Evolutionary conservation across 2,797 vertebrate species (phyloP).

Genomic region (Sphaeramia orbicularis): DNA sequence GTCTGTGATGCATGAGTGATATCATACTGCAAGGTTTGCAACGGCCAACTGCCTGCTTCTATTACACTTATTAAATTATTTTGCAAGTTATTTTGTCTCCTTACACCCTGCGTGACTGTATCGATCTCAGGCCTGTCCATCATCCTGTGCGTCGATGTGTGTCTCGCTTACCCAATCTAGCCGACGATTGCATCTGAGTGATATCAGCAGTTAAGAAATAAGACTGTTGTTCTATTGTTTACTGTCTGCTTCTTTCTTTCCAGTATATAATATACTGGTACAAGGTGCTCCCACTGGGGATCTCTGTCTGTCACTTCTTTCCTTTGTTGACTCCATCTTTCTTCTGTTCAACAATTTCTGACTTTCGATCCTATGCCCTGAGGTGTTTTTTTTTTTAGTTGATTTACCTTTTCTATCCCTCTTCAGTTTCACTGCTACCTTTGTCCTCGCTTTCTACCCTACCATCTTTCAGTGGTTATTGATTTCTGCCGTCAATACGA

Average conservation of each 20-base stretch:
- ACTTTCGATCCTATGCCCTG: slow-evolving; percentile 35
- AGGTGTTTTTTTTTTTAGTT: slow-evolving; percentile 36
- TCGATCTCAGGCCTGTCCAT: slow-evolving; percentile 29
- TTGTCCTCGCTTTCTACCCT: slow-evolving; percentile 40
- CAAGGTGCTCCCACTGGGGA: slow-evolving; percentile 23
- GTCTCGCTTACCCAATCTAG: slow-evolving; percentile 1
- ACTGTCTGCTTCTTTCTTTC: slow-evolving; percentile 24
- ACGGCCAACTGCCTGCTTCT: slow-evolving; percentile 13
- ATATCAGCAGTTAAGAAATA: slow-evolving; percentile 17
- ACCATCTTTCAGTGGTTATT: slow-evolving; percentile 62
- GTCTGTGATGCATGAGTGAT: slow-evolving; percentile 56
- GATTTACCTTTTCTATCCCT: slow-evolving; percentile 10
- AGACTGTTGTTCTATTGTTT: slow-evolving; percentile 21
- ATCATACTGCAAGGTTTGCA: slow-evolving; percentile 22
- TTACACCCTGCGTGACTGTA: not conserved
- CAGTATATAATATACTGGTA: slow-evolving; percentile 13
- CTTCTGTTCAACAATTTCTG: slow-evolving; percentile 25
- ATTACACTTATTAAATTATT: slow-evolving; percentile 45
- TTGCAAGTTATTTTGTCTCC: slow-evolving; percentile 38
- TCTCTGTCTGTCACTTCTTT: slow-evolving; percentile 29
- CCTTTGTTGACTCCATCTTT: slow-evolving; percentile 16
- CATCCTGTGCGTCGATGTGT: not conserved
- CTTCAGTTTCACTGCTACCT: slow-evolving; percentile 24
- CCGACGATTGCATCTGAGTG: slow-evolving; percentile 20
- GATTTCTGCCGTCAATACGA: slow-evolving; percentile 66